phyloP scores from a whole-genome alignment of 2,797 vertebrate genomes.

The Limnodromus scolopaceus region DNA sequence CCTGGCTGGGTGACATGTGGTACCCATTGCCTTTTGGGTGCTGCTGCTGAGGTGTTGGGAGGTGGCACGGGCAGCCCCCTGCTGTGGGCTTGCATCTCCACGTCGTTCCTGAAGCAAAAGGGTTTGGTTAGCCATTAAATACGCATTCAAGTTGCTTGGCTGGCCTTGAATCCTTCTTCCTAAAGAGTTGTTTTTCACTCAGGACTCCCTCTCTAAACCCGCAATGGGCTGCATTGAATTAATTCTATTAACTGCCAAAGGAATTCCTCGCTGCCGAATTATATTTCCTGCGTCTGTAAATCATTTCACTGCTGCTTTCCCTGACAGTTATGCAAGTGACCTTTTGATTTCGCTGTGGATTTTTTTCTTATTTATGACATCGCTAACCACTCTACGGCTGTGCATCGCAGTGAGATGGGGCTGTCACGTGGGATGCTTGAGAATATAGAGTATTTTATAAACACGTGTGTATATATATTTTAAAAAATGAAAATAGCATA shows the following conservation, averaged over 20 bases:
- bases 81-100: neutral
- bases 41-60: neutral
- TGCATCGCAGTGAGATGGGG: neutral
- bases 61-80: accelerated
- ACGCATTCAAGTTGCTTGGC: neutral
- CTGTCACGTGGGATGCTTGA: neutral
- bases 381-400: slow-evolving; percentile 28
- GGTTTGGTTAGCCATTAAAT: neutral
- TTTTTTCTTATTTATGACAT: slow-evolving; percentile 49
- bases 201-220: neutral
- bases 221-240: slow-evolving; percentile 14
- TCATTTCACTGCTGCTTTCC: slow-evolving; percentile 45
- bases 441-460: slow-evolving; percentile 21
- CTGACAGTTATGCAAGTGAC: slow-evolving; percentile 70
- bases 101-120: neutral
- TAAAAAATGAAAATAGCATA: neutral
- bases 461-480: neutral
- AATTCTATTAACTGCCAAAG: slow-evolving; percentile 62
- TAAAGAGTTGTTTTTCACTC: neutral
- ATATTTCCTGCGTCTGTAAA: slow-evolving; percentile 70
- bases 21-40: neutral
- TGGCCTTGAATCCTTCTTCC: slow-evolving; percentile 19
- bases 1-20: accelerated
- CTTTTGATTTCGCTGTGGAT: slow-evolving; percentile 67
- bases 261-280: slow-evolving; percentile 61